Evolutionary conservation across 2,888 invertebrate species (phyloP).

Genomic region (Phragmatobia fuliginosa): DNA sequence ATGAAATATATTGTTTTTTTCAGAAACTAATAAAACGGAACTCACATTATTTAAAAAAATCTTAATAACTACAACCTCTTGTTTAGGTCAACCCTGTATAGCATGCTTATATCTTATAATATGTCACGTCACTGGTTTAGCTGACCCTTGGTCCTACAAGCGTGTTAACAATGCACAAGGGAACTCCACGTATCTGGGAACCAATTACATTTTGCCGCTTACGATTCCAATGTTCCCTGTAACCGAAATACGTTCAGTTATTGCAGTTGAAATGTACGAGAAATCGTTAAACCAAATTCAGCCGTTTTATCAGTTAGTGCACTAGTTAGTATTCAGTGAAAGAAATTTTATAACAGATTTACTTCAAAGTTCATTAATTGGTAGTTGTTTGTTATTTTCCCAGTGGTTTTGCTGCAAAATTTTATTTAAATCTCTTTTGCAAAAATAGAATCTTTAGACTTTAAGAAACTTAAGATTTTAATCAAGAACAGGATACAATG

Average conservation of each 20-base stretch:
- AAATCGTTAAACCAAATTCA: conserved; percentile 27
- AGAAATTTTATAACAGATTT: conserved; percentile 23
- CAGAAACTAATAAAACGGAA: no score
- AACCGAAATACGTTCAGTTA: conserved; percentile 47
- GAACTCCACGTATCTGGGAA: conserved; percentile 30
- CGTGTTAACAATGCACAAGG: conserved; percentile 32
- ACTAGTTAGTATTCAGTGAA: conserved; percentile 1
- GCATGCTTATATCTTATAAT: background rate
- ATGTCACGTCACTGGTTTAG: conserved; percentile 33
- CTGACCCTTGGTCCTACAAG: conserved; percentile 29
- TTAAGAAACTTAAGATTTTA: no score
- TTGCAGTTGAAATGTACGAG: conserved; percentile 29
- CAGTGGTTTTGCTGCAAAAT: background rate
- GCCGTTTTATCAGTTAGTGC: conserved; percentile 9
- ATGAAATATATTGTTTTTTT: no score
- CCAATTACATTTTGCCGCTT: conserved; percentile 44
- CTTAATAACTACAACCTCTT: no score
- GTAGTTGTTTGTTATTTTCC: no score
- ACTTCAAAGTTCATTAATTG: background rate
- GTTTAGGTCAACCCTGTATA: background rate
- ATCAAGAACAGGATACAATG: background rate
- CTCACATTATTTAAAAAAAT: no score
- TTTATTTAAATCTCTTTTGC: background rate
- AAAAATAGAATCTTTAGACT: background rate
- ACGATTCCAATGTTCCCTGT: conserved; percentile 39